Evolutionary conservation across 2,888 invertebrate species (phyloP).

Genomic region (Phaonia tiefii): DNA sequence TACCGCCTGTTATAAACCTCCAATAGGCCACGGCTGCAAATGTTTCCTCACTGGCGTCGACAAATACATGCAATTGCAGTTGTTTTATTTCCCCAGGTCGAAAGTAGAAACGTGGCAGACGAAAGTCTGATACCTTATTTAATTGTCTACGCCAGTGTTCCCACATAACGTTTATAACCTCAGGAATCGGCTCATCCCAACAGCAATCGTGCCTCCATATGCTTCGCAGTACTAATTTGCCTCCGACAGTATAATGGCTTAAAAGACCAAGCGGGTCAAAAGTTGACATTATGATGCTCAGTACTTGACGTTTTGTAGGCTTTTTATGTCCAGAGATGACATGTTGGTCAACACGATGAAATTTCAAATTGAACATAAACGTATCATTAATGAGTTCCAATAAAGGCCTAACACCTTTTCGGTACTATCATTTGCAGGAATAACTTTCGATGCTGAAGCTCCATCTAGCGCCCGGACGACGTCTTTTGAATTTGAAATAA

Average conservation of each 20-base stretch:
- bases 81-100: background rate
- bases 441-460: constrained; percentile 2
- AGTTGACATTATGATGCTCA: constrained; percentile 45
- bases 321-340: constrained; percentile 21
- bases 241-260: constrained; percentile 4
- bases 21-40: constrained; percentile 49
- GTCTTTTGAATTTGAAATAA: constrained; percentile 40
- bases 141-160: too few species aligned
- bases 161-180: too few species aligned
- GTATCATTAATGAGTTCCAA: constrained; percentile 23
- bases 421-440: background rate
- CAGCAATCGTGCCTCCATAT: constrained; percentile 28
- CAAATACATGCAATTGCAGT: constrained; percentile 50
- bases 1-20: constrained; percentile 11
- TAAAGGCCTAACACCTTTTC: constrained; percentile 44
- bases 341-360: constrained; percentile 18
- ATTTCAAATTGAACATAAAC: constrained; percentile 44
- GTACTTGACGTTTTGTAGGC: constrained; percentile 39
- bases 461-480: constrained; percentile 28
- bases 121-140: background rate
- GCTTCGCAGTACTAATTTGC: constrained; percentile 36
- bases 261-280: constrained; percentile 46
- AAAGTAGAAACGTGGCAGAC: constrained; percentile 42
- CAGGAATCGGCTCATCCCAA: constrained; percentile 40
- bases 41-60: constrained; percentile 50